Percentiles rank a stretch among this genome's conserved stretches.
Evolutionary conservation across 2,888 invertebrate species (phyloP).

Genomic region (Chorisops tibialis): DNA sequence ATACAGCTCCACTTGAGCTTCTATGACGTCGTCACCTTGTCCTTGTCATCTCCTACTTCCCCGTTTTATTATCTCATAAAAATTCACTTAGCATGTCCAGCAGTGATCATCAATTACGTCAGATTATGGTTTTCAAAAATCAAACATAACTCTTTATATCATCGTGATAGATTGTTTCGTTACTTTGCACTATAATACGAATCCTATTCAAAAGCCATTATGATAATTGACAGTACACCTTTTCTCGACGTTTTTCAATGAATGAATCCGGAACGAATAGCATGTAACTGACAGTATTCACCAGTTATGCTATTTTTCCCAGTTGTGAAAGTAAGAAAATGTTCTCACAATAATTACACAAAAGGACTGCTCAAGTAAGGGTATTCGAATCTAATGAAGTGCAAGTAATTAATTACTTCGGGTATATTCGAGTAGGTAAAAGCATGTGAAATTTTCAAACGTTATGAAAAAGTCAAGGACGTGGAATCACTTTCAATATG

Average conservation of each 20-base stretch:
- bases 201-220: no score
- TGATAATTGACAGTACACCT: not conserved
- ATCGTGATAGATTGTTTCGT: no score
- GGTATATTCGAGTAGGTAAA: not conserved
- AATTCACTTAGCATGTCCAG: constrained; percentile 2
- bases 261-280: not conserved
- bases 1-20: no score
- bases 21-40: not conserved
- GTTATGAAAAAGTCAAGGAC: not conserved
- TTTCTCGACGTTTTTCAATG: not conserved
- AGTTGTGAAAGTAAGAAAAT: not conserved
- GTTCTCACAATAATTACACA: not conserved
- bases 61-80: constrained; percentile 2
- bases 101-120: not conserved
- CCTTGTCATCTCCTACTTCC: not conserved
- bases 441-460: not conserved
- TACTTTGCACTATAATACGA: no score
- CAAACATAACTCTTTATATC: no score
- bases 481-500: not conserved
- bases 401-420: not conserved
- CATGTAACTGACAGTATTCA: not conserved
- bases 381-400: not conserved
- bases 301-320: not conserved
- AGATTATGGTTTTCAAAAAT: not conserved
- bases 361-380: not conserved